Base-by-base conservation (phyloP, 1,140 invertebrate species). In the Asbolus verrucosus region DNA sequence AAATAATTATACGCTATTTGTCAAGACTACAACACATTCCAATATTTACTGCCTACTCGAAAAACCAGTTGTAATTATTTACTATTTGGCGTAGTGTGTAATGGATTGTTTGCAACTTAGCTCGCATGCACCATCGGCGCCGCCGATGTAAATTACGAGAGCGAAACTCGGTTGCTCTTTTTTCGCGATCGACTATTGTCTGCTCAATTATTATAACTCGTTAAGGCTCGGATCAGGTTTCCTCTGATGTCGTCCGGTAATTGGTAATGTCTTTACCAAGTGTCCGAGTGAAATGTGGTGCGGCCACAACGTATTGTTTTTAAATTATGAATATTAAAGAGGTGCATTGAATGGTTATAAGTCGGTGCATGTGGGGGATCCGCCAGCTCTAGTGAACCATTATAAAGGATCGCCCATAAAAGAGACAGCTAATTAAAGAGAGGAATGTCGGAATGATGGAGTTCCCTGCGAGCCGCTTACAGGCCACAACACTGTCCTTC, bases 1-100 rank as follows among this genome's bases (percentile, higher is more conserved):
- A 54, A 54, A 54, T 54, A 54, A 54, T 54, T 54, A 54, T 54
- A 54, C 19, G 46, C 46, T 54, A 54, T 54, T 54, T 54, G 46
- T 54, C 46, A 27, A 54, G 46, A 54, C 46, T 21, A 54, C 27
- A 54, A 54, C 27, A 54, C 46, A 54, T 54, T 54, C 46, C 27
- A 54, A 27, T 54, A 54, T 54, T 54, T 54, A 54, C 46, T 24
- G 27, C 46, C 46, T 54, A 54, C 46, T 54, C 19, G 21, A 54
- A 54, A 54, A 54, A 54, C 46, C 46, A 54, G 46, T 54, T 54
- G 46, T 24, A 54, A 54, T 54, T 27, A 54, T 54, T 54, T 54
- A 54, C 46, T 54, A 54, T 54, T 54, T 46, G 41, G 41, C 41
- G 41, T 46, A 19, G 46, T 50, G 43, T 50, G n/a, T 50, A 50